phyloP scores from a whole-genome alignment of 1,140 invertebrate species.

The Drosophila aff. region DNA sequence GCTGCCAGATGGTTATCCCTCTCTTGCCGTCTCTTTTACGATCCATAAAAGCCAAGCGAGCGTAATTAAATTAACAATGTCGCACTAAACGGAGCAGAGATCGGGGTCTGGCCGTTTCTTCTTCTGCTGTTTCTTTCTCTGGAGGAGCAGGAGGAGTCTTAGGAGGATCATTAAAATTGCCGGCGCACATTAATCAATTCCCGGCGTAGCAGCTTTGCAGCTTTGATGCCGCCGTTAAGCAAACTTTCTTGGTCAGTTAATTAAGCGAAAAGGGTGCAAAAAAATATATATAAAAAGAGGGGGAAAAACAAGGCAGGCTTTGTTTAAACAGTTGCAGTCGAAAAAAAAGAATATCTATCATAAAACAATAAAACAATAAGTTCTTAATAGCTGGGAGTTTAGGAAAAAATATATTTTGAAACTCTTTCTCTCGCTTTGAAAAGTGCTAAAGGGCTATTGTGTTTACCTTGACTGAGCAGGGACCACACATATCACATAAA shows the following conservation, averaged over 20 bases:
- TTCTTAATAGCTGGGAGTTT: not conserved
- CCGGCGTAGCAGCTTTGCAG: conserved; percentile 17
- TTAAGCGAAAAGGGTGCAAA: conserved; percentile 34
- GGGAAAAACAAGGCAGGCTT: not conserved
- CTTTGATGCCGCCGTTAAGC: conserved; percentile 57
- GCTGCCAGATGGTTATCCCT: conserved; percentile 24
- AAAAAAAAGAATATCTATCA: not conserved
- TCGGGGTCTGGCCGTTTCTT: conserved; percentile 1
- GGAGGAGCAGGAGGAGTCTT: not conserved
- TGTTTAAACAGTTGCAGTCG: conserved; percentile 23
- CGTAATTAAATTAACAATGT: conserved; percentile 77
- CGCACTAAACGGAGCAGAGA: conserved; percentile 47
- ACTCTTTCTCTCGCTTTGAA: too few relatives aligned
- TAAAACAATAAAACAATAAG: not conserved
- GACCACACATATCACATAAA: conserved; percentile 53
- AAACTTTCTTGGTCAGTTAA: conserved; percentile 40
- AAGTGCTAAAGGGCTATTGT: not conserved
- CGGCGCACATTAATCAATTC: conserved; percentile 62
- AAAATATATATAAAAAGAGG: not conserved
- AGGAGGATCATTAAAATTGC: conserved; percentile 33
- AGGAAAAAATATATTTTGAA: not conserved
- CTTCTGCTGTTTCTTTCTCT: not conserved
- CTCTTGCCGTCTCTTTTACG: conserved; percentile 13
- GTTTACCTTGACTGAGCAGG: conserved; percentile 2
- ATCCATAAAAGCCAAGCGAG: conserved; percentile 39